Percentiles rank a stretch among this genome's conserved stretches.
These are phyloP conservation scores for Triops longicaudatus DNA, from an alignment of 1,140 invertebrate genomes.

Conservation along the genomic window DNA sequence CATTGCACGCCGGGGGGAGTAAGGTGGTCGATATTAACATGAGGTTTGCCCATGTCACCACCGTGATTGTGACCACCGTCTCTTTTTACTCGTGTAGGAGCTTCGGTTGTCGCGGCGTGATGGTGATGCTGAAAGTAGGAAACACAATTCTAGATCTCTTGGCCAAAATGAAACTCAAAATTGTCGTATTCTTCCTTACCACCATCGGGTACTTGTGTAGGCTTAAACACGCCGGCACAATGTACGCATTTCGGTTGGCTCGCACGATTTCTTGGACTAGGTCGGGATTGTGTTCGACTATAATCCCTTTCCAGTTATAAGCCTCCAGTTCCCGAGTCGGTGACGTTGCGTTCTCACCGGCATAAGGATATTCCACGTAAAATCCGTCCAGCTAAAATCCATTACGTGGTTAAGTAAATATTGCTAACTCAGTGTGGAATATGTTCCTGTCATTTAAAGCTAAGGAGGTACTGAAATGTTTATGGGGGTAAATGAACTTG, in stretches of 20 bases:
- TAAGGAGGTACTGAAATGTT: too few relatives aligned
- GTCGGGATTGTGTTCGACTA: background rate
- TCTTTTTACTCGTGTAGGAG: background rate
- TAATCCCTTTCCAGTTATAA: background rate
- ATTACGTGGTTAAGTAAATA: too few relatives aligned
- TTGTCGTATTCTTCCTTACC: background rate
- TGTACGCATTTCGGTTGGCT: background rate
- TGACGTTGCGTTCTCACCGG: background rate
- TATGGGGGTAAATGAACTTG: too few relatives aligned
- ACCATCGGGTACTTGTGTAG: background rate
- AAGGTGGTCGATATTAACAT: background rate
- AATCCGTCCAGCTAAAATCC: background rate
- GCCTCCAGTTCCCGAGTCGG: background rate
- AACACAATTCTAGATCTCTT: background rate
- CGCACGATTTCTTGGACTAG: background rate
- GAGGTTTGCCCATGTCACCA: background rate
- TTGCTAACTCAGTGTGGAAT: too few relatives aligned
- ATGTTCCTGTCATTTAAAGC: too few relatives aligned
- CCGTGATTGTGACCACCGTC: background rate
- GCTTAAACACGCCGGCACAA: background rate
- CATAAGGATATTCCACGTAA: background rate
- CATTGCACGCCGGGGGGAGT: background rate
- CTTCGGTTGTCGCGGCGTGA: background rate
- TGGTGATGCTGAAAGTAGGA: background rate
- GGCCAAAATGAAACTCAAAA: background rate